Conservation (phyloP, 2,888 invertebrate genomes). For the Homarus gammarus region DNA sequence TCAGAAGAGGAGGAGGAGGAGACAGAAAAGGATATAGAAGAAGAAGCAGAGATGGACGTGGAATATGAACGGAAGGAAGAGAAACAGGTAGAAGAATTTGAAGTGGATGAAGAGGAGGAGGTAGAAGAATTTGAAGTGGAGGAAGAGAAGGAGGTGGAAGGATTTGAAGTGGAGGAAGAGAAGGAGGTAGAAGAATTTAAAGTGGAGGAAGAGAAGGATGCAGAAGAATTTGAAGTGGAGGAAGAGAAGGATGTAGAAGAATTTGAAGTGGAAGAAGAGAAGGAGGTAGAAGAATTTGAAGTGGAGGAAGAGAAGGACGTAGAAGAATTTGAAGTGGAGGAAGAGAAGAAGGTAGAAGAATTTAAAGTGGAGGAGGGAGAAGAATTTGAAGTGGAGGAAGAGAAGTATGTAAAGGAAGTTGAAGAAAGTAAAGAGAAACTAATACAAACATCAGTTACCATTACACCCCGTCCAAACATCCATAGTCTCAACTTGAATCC, state of each 20-base stretch:
- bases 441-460: not conserved
- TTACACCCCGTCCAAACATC: not conserved
- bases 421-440: not conserved
- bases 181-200: too few relatives aligned
- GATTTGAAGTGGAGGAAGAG: not conserved
- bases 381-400: not conserved
- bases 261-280: not conserved
- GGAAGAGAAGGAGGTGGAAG: not conserved
- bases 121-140: not conserved
- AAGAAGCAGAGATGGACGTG: not conserved
- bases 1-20: not conserved
- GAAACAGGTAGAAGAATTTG: too few relatives aligned
- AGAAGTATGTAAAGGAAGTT: not conserved
- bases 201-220: not conserved
- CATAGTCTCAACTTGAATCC: not conserved
- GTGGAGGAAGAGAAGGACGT: not conserved
- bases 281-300: conserved; percentile 14
- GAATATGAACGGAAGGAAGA: not conserved
- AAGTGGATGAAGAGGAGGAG: not conserved
- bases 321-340: conserved; percentile 3
- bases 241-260: not conserved
- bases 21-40: not conserved
- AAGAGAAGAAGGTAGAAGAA: not conserved
- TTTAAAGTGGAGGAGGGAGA: not conserved
- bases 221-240: not conserved